phyloP scores from a whole-genome alignment of 2,797 vertebrate species.

The Microctenopoma steveboyesi region DNA sequence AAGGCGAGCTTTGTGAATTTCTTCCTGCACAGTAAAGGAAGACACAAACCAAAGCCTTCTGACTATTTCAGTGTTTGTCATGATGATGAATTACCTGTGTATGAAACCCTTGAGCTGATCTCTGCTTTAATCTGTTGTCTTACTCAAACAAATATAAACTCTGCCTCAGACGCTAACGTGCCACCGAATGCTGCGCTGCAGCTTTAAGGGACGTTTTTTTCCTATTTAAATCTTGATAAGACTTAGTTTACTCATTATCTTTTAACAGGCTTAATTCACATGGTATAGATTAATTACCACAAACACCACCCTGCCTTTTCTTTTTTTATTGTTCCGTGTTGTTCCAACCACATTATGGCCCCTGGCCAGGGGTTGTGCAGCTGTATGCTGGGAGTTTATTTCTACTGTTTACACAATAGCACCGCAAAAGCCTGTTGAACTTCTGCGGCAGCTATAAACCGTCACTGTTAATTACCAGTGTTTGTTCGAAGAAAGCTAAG shows the following conservation, averaged over 20 bases:
- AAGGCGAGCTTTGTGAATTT: neutral
- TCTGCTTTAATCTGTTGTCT: neutral
- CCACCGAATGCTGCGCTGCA: neutral
- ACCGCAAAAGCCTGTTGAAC: constrained; percentile 60
- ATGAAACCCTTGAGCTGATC: neutral
- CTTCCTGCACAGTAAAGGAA: neutral
- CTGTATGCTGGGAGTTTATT: constrained; percentile 30
- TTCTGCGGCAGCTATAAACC: constrained; percentile 39
- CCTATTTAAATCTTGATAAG: constrained; percentile 17
- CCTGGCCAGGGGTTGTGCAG: constrained; percentile 8
- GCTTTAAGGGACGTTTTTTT: neutral
- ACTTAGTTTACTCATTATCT: constrained; percentile 23
- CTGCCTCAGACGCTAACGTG: neutral
- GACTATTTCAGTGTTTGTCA: neutral
- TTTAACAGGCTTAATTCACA: constrained; percentile 16
- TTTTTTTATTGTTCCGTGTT: neutral
- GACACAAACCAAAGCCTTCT: neutral
- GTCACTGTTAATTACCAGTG: constrained; percentile 36
- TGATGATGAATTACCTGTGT: neutral
- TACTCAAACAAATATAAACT: neutral
- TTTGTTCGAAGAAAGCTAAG: neutral
- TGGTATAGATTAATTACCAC: constrained; percentile 12
- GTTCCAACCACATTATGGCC: constrained; percentile 32
- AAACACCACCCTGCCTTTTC: constrained; percentile 12
- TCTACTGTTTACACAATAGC: constrained; percentile 76